Conservation (phyloP, 1,140 invertebrate genomes). For the Mya arenaria region DNA sequence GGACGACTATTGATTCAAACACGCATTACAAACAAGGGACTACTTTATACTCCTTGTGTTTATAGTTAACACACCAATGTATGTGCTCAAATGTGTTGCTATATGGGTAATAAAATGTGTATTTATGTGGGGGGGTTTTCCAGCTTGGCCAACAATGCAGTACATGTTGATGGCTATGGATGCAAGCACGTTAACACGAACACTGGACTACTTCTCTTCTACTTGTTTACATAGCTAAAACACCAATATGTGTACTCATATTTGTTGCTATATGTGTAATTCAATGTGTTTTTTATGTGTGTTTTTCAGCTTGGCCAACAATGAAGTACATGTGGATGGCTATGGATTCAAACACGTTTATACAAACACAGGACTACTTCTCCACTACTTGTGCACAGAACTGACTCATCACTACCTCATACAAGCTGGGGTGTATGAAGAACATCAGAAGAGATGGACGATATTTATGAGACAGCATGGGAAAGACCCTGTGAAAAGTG, state of each 20-base stretch:
- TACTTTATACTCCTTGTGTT: constrained; percentile 83
- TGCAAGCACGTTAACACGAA: constrained; percentile 81
- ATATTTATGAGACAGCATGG: constrained; percentile 71
- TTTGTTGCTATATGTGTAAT: too few relatives aligned
- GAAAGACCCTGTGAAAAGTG: constrained; percentile 62
- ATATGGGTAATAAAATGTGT: too few relatives aligned
- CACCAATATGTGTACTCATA: too few relatives aligned
- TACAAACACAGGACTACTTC: constrained; percentile 79
- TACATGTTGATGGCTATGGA: constrained; percentile 83
- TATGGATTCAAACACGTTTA: constrained; percentile 83
- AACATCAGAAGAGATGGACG: constrained; percentile 77
- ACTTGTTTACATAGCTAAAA: constrained; percentile 83
- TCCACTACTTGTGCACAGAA: constrained; percentile 84
- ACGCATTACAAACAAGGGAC: constrained; percentile 78
- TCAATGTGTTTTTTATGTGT: too few relatives aligned
- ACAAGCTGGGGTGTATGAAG: constrained; percentile 75
- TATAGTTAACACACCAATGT: constrained; percentile 82
- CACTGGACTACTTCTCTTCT: constrained; percentile 82
- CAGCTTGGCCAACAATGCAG: constrained; percentile 77
- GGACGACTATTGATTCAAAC: constrained; percentile 83
- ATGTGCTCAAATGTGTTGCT: too few relatives aligned
- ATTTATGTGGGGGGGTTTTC: too few relatives aligned
- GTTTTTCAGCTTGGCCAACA: constrained; percentile 77
- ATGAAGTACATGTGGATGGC: constrained; percentile 82
- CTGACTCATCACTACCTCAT: constrained; percentile 81